phyloP scores from a whole-genome alignment of 2,113 vertebrate genomes.

The Mirza zaza region DNA sequence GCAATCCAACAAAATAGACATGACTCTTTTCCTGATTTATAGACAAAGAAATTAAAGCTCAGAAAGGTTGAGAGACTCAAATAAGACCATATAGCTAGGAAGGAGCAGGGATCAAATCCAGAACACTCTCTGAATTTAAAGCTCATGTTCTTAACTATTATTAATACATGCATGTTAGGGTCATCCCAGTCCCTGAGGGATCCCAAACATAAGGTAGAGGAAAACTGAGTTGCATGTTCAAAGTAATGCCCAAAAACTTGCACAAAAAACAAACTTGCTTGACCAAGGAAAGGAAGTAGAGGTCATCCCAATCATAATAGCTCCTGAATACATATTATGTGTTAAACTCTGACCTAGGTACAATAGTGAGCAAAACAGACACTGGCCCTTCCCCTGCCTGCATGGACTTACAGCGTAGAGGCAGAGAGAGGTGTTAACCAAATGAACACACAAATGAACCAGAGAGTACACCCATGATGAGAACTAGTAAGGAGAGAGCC shows the following conservation, averaged over 20 bases:
- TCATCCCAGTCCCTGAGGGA: not conserved
- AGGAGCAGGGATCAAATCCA: not conserved
- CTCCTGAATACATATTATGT: not conserved
- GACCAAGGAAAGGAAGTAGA: not conserved
- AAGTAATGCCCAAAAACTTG: not conserved
- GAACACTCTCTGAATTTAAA: not conserved
- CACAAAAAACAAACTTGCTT: not conserved
- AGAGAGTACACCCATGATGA: not conserved
- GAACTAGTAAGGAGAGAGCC: not conserved
- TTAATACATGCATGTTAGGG: not conserved
- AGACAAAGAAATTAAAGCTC: slow-evolving; percentile 24
- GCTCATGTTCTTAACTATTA: not conserved
- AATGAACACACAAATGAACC: not conserved
- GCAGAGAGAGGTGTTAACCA: not conserved
- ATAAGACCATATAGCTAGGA: not conserved
- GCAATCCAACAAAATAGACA: not conserved
- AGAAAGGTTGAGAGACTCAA: not conserved
- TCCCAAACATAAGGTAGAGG: not conserved
- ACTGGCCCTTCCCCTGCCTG: not conserved
- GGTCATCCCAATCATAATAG: not conserved
- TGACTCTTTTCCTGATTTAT: not conserved
- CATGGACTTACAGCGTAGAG: not conserved
- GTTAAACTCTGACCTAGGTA: not conserved
- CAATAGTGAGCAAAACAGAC: not conserved
- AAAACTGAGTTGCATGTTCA: not conserved